These are phyloP conservation scores for Danio albolineatus DNA, from an alignment of 2,797 vertebrate species.

Conservation along the genomic window DNA sequence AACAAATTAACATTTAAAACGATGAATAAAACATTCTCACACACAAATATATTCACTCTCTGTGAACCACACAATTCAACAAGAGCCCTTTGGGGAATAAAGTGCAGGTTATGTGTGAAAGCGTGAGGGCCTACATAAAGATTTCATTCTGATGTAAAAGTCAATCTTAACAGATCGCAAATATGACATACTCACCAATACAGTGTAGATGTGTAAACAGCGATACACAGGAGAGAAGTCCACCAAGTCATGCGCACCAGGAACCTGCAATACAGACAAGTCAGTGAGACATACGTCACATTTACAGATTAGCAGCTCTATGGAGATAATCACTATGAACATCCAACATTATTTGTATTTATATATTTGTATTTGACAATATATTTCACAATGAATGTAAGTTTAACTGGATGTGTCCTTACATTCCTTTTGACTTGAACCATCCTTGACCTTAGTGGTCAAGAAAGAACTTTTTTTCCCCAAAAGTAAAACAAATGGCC, in stretches of 20 bases:
- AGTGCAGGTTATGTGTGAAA: neutral
- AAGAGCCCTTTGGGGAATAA: neutral
- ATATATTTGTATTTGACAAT: too few species aligned
- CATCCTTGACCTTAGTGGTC: conserved; percentile 21
- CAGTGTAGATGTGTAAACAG: conserved; percentile 95
- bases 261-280: conserved; percentile 76
- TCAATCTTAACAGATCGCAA: neutral
- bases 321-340: neutral
- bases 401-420: neutral
- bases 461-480: conserved; percentile 12
- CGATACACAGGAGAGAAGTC: conserved; percentile 97
- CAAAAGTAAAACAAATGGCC: conserved; percentile 43
- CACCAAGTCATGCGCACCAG: conserved; percentile 93
- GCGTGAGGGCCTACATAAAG: neutral
- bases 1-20: neutral
- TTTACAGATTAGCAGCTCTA: neutral
- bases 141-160: neutral
- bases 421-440: conserved; percentile 7
- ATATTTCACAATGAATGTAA: neutral
- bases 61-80: neutral
- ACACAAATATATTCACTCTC: neutral
- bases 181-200: conserved; percentile 85
- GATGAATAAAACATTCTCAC: neutral
- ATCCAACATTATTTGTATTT: neutral
- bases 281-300: neutral